These are phyloP conservation scores for Watsonalla binaria DNA, from an alignment of 2,888 invertebrate species.

Conservation along the genomic window DNA sequence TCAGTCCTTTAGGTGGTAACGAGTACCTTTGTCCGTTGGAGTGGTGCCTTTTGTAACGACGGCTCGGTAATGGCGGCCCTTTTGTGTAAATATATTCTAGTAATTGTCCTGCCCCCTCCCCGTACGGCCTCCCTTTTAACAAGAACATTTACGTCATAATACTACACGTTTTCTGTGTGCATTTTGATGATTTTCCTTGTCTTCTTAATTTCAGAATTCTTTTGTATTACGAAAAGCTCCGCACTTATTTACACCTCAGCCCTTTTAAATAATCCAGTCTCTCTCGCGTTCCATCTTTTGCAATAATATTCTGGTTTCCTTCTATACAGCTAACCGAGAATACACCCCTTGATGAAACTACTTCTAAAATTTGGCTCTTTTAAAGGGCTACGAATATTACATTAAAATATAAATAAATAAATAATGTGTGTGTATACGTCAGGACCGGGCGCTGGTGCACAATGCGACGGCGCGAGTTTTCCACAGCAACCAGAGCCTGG, in stretches of 20 bases:
- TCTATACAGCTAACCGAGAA: too few relatives aligned
- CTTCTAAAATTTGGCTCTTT: too few relatives aligned
- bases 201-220: neutral
- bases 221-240: neutral
- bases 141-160: slow-evolving; percentile 25
- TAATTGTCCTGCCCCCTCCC: slow-evolving; percentile 33
- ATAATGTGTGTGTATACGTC: slow-evolving; percentile 21
- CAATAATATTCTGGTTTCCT: too few relatives aligned
- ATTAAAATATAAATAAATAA: neutral
- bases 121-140: slow-evolving; percentile 14
- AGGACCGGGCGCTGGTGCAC: slow-evolving; percentile 89
- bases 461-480: slow-evolving; percentile 93
- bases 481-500: slow-evolving; percentile 94
- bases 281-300: too few relatives aligned
- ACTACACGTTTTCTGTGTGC: slow-evolving; percentile 10
- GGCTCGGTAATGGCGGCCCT: slow-evolving; percentile 36
- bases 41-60: slow-evolving; percentile 32
- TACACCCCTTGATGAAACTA: too few relatives aligned
- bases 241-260: too few relatives aligned
- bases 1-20: slow-evolving; percentile 47
- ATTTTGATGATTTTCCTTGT: neutral
- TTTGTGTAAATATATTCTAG: slow-evolving; percentile 50
- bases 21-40: slow-evolving; percentile 50
- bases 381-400: neutral
- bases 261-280: too few relatives aligned